These are phyloP conservation scores for Hypotaenidia philippensis DNA, from an alignment of 2,797 vertebrate genomes.

Conservation along the genomic window DNA sequence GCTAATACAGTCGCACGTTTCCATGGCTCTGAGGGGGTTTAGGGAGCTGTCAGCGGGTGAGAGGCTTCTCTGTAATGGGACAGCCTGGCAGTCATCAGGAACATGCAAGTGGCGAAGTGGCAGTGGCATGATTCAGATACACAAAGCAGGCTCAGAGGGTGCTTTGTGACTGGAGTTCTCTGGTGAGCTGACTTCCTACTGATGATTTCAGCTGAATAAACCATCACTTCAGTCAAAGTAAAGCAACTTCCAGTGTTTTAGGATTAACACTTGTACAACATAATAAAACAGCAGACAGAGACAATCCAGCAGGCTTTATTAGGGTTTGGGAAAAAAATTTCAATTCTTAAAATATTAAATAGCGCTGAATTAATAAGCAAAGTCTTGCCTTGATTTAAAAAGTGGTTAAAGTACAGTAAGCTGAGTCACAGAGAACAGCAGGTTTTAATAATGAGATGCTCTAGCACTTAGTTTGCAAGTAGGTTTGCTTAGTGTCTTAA, in stretches of 20 bases:
- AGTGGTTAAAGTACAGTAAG: neutral
- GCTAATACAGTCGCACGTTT: neutral
- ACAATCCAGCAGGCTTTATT: neutral
- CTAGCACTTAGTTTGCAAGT: neutral
- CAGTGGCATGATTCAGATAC: neutral
- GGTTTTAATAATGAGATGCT: neutral
- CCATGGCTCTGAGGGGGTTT: neutral
- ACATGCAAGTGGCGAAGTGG: neutral
- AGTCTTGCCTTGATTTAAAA: neutral
- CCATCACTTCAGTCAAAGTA: neutral
- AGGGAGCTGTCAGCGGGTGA: fast-evolving
- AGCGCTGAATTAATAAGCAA: neutral
- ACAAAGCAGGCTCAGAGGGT: neutral
- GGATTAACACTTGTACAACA: neutral
- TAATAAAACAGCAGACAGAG: neutral
- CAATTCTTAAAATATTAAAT: neutral
- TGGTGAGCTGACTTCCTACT: neutral
- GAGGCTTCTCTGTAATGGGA: neutral
- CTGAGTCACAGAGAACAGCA: constrained; percentile 9
- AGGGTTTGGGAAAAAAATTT: neutral
- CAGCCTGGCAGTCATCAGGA: neutral
- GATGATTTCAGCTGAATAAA: constrained; percentile 17
- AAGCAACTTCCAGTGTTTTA: neutral
- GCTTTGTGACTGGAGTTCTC: neutral
- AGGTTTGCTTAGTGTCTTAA: neutral